Percentiles rank a stretch among this genome's conserved stretches.
Evolutionary conservation across 2,113 vertebrate genomes (phyloP).

Genomic region (Muscicapa adusta): DNA sequence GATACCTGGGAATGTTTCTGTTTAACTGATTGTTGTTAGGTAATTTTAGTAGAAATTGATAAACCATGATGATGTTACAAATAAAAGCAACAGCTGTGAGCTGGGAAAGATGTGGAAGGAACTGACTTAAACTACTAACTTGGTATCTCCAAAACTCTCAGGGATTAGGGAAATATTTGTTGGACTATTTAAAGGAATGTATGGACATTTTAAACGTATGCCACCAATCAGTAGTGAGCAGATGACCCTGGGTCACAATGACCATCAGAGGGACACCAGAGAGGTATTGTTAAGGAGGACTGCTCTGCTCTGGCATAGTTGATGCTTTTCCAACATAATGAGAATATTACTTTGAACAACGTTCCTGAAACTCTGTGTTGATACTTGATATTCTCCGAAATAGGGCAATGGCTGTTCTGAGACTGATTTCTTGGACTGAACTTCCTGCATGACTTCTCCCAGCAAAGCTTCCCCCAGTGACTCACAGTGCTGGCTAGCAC

Average conservation of each 20-base stretch:
- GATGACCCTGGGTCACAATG: neutral
- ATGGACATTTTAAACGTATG: neutral
- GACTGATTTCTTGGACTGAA: constrained; percentile 1
- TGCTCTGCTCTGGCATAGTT: neutral
- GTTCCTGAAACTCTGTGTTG: neutral
- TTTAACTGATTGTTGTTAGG: neutral
- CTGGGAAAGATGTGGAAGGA: neutral
- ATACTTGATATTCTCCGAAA: neutral
- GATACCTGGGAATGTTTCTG: neutral
- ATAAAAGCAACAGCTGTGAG: neutral
- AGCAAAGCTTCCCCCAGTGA: constrained; percentile 22
- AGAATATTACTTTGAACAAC: neutral
- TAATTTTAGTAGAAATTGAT: neutral
- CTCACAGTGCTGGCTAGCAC: constrained; percentile 13
- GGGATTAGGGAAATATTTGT: neutral
- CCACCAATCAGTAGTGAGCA: neutral
- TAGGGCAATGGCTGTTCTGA: neutral
- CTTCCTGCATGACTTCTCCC: neutral
- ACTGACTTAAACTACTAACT: neutral
- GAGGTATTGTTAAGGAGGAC: neutral
- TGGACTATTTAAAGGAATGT: constrained; percentile 4
- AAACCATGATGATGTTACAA: neutral
- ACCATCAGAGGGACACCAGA: neutral
- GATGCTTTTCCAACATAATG: neutral
- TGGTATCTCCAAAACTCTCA: neutral